Evolutionary conservation across 2,797 vertebrate genomes (phyloP).

Genomic region (Clarias platycephalus): DNA sequence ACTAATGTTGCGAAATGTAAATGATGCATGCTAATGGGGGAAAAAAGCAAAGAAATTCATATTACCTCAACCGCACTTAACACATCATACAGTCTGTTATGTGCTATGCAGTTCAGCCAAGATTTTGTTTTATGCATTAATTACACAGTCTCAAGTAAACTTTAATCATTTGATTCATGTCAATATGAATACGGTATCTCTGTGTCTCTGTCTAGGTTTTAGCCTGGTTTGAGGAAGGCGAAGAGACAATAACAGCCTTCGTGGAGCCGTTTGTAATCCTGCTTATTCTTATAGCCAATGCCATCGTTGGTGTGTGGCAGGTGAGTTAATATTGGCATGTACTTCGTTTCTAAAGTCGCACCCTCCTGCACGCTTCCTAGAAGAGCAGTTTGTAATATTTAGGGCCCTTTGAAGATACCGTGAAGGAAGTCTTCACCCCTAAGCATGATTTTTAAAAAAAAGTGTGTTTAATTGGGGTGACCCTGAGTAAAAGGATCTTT

Average conservation of each 20-base stretch:
- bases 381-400: background rate
- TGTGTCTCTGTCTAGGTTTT: conserved; percentile 78
- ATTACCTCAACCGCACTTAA: background rate
- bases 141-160: background rate
- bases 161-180: background rate
- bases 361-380: background rate
- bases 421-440: background rate
- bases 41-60: background rate
- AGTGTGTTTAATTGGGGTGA: background rate
- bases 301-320: conserved; percentile 99
- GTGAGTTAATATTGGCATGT: conserved; percentile 70
- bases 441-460: background rate
- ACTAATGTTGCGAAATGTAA: background rate
- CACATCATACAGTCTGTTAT: background rate
- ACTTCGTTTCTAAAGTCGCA: background rate
- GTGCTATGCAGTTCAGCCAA: too few relatives aligned
- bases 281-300: conserved; percentile 98
- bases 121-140: background rate
- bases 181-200: background rate
- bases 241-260: conserved; percentile 97
- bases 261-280: conserved; percentile 99
- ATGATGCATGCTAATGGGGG: background rate
- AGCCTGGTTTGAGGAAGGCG: conserved; percentile 99
- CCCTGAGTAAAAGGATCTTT: background rate
- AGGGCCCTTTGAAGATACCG: background rate